Evolutionary conservation across 1,140 invertebrate genomes (phyloP), one percentile per base, ranked within the genome.

Genomic region (Drosophila arizonae): DNA sequence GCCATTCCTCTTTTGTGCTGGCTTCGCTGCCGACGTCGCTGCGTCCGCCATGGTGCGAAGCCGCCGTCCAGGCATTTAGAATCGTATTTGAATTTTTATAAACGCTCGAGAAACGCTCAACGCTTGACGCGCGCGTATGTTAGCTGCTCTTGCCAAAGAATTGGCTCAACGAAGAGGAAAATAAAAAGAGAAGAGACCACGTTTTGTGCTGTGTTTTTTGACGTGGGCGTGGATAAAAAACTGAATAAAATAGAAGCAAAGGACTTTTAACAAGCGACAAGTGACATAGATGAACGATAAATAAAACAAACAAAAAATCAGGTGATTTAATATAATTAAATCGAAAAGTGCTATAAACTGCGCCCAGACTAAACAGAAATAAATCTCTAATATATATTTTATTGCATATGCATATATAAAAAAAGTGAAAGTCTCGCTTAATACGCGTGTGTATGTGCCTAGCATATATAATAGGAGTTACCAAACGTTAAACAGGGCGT

Each of bases 81-180:
- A 91, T 90, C 90, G 76, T 85, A 88, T 90, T 90, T 84, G 86
- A 90, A 91, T 90, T 91, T 90, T 91, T 90, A 91, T 87, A 91
- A 88, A 86, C 82, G 79, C 82, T 82, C 82, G 84, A 86, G 82
- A 77, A 86, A 87, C 82, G 84, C 71, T 86, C 65, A 71, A 87
- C 76, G 82, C 86, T 81, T 88, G 90, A 90, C 87, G 81, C 81
- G 79, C 77, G 81, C 81, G 81, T 26, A 9, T 50, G 21, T 50
- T 50, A 11, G 24, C 21, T 50, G 43, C 74, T 86, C 72, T 61
- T 60, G 39, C 39, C 13, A 76, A 72, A 61, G 72, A 65, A 76
- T 48, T 58, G 36, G 51, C 54, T 33, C 43, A 43, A 63, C n/a
- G 6, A 43, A 39, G 55, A 57, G 41, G 39, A 43, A 15, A 55